A percentile compares a stretch with the other conserved stretches of the same genome.
phyloP scores from a whole-genome alignment of 2,113 vertebrate species.

The Serinus canaria region DNA sequence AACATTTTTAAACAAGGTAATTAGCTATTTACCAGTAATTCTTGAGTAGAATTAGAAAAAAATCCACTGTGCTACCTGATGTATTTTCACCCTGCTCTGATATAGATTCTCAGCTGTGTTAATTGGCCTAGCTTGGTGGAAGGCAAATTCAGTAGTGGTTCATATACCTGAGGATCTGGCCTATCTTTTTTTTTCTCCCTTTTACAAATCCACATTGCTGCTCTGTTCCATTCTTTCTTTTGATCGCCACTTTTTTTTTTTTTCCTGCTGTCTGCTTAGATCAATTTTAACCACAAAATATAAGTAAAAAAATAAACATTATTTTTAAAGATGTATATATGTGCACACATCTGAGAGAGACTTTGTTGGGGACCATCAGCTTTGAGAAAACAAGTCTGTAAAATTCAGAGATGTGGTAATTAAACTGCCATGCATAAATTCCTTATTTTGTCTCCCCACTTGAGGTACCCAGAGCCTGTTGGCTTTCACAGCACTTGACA shows the following conservation, averaged over 20 bases:
- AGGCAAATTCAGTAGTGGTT: background rate
- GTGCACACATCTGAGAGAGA: background rate
- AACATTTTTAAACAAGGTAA: background rate
- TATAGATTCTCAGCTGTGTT: background rate
- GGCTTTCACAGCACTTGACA: conserved; percentile 26
- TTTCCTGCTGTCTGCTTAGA: background rate
- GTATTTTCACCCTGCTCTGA: background rate
- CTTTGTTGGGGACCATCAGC: background rate
- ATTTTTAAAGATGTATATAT: background rate
- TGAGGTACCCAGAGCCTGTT: background rate
- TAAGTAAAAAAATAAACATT: background rate
- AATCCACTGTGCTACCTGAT: background rate
- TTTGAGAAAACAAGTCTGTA: background rate
- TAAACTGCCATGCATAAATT: background rate
- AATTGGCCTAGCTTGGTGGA: background rate
- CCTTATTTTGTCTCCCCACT: background rate
- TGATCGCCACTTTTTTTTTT: background rate
- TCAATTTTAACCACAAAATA: background rate
- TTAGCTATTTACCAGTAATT: background rate
- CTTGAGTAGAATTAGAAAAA: background rate
- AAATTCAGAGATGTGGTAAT: background rate
- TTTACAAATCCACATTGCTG: background rate
- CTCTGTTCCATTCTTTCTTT: background rate
- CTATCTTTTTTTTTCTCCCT: background rate
- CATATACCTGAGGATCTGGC: background rate